Evolutionary conservation across 2,113 vertebrate species (phyloP).

Genomic region (Bos javanicus): DNA sequence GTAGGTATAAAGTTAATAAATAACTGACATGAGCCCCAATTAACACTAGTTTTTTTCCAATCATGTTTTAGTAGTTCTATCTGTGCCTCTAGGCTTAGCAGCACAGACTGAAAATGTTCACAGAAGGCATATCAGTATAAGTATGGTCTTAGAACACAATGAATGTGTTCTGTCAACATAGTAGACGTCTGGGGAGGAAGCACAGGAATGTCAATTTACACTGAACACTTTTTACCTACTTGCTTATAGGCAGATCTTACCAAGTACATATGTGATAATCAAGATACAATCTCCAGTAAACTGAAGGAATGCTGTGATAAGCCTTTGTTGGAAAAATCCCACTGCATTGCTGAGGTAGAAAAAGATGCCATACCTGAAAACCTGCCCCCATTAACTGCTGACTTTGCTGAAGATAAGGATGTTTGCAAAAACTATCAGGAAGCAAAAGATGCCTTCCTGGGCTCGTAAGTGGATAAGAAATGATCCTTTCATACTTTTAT

Average conservation of each 20-base stretch:
- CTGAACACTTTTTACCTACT: not conserved
- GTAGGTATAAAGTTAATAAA: not conserved
- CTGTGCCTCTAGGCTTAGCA: not conserved
- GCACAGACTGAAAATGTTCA: not conserved
- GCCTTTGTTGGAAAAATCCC: conserved; percentile 48
- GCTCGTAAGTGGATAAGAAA: conserved; percentile 72
- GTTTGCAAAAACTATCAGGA: conserved; percentile 75
- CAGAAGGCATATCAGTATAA: not conserved
- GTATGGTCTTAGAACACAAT: not conserved
- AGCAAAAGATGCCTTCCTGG: conserved; percentile 68
- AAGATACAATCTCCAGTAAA: conserved; percentile 71
- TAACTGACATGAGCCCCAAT: not conserved
- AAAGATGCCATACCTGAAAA: conserved; percentile 58
- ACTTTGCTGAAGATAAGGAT: conserved; percentile 63
- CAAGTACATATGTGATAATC: conserved; percentile 66
- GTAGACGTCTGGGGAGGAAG: not conserved
- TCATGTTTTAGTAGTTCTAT: not conserved
- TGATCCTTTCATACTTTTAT: accelerated
- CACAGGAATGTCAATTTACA: not conserved
- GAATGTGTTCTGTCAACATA: not conserved
- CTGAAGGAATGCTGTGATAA: conserved; percentile 75
- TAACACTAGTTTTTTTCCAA: not conserved
- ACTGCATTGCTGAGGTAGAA: conserved; percentile 41
- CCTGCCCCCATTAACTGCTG: conserved; percentile 35
- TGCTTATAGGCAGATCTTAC: conserved; percentile 60